Base-by-base conservation (phyloP, 1,140 invertebrate species). In the Trinorchestia longiramus region DNA sequence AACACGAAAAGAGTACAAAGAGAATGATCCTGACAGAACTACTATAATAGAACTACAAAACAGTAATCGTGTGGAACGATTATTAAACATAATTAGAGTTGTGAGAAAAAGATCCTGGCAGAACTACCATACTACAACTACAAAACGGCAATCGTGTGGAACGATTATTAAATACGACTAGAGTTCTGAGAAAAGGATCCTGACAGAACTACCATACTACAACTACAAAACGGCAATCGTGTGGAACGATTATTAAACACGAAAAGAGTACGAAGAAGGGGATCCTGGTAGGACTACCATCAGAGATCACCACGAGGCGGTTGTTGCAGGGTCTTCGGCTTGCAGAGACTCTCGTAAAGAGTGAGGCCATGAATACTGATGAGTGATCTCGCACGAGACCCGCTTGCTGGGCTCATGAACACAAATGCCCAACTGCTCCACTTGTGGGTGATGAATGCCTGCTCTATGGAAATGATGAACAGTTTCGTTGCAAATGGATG, bases 331-430 rank as follows among this genome's bases (percentile, higher is more conserved):
- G 47, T 77, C 62, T 77, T 3, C 1, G 62, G 8, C 62, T 77
- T 1, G 15, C 62, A 36, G 62, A 77, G 62, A 77, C 62, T 94
- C 92, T 45, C 92, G 92, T 94, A 94, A 45, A 94, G 92, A 43
- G 92, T 43, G 44, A 3, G 4, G 43, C 92, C 92, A 94, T 94
- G 92, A 94, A 94, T 94, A 94, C 92, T 45, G 92, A 94, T 94
- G 92, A 90, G 88, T 90, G 88, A 42, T 90, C 88, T 42, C 11
- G 11, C 88, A 41, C 36, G 88, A 90, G 41, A 11, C 36, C 88
- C n/a, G 88, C n/a, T 43, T 90, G 41, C 41, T 42, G 23, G 3
- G n/a, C 88, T 90, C 88, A 90, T 90, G 88, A 90, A 90, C 88
- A 90, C 88, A 90, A 90, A 41, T 90, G 41, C 41, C 43, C 88